Evolutionary conservation across 2,888 invertebrate genomes (phyloP).

Genomic region (Polydrusus cervinus): DNA sequence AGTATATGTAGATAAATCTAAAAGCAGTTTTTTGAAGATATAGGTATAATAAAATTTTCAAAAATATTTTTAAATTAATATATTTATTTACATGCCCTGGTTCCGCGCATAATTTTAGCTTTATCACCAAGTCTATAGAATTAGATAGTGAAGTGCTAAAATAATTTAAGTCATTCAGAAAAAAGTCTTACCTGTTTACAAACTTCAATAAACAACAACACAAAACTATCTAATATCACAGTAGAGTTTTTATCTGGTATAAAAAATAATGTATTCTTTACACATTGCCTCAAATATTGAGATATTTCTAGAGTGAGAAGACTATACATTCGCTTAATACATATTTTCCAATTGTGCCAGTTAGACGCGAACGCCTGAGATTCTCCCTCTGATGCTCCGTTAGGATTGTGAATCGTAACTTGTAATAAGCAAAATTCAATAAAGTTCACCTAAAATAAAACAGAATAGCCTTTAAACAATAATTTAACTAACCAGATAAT

Average conservation of each 20-base stretch:
- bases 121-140: not conserved
- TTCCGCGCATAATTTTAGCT: too few species aligned
- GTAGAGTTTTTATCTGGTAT: constrained; percentile 53
- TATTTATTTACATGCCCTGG: too few species aligned
- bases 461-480: not conserved
- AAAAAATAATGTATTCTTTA: constrained; percentile 60
- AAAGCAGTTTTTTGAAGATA: too few species aligned
- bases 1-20: too few species aligned
- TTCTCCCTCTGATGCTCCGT: constrained; percentile 66
- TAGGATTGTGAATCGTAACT: constrained; percentile 73
- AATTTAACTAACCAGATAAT: too few species aligned
- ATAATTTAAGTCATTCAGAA: too few species aligned
- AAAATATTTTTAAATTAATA: too few species aligned
- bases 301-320: constrained; percentile 63
- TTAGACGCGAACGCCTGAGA: constrained; percentile 68
- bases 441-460: constrained; percentile 66
- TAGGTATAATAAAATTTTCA: too few species aligned
- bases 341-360: constrained; percentile 70
- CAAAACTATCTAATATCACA: constrained; percentile 60
- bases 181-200: constrained; percentile 66
- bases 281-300: constrained; percentile 55
- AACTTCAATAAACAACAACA: constrained; percentile 66
- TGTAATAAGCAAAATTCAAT: constrained; percentile 73
- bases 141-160: too few species aligned
- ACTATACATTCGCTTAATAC: constrained; percentile 68